A percentile compares a stretch with the other conserved stretches of the same genome.
These are phyloP conservation scores for Temnothorax longispinosus DNA, from an alignment of 1,140 invertebrate species.

Conservation along the genomic window DNA sequence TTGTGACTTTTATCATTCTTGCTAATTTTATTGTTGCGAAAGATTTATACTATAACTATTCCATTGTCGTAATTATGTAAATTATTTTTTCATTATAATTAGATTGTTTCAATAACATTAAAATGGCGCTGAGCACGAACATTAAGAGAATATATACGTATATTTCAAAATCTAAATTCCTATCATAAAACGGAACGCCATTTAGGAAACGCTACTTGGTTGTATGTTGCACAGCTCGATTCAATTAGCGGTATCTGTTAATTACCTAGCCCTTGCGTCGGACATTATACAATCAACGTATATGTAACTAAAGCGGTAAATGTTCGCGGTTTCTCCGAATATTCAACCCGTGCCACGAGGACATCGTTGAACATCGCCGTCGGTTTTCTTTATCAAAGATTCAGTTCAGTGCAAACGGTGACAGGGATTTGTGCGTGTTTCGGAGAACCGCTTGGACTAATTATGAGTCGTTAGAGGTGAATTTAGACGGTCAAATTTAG, in stretches of 20 bases:
- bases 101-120: not conserved
- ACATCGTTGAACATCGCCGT: slow-evolving; percentile 41
- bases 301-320: slow-evolving; percentile 49
- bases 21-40: not conserved
- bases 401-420: slow-evolving; percentile 10
- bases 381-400: slow-evolving; percentile 59
- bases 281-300: slow-evolving; percentile 28
- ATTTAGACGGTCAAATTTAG: not conserved
- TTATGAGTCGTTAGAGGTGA: not conserved
- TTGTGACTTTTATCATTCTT: not conserved
- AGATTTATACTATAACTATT: not conserved
- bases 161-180: not conserved
- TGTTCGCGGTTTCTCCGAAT: slow-evolving; percentile 46
- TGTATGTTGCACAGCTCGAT: not conserved
- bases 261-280: slow-evolving; percentile 28
- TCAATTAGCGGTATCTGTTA: slow-evolving; percentile 43
- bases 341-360: slow-evolving; percentile 14
- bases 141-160: not conserved
- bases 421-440: slow-evolving; percentile 19
- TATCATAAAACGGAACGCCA: not conserved
- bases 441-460: not conserved
- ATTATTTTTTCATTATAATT: not conserved
- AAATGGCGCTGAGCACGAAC: not conserved
- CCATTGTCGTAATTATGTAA: not conserved
- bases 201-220: not conserved